Evolutionary conservation across 2,797 vertebrate genomes (phyloP), one percentile per base, ranked within the genome.

Genomic region (Cirrhinus molitorella): DNA sequence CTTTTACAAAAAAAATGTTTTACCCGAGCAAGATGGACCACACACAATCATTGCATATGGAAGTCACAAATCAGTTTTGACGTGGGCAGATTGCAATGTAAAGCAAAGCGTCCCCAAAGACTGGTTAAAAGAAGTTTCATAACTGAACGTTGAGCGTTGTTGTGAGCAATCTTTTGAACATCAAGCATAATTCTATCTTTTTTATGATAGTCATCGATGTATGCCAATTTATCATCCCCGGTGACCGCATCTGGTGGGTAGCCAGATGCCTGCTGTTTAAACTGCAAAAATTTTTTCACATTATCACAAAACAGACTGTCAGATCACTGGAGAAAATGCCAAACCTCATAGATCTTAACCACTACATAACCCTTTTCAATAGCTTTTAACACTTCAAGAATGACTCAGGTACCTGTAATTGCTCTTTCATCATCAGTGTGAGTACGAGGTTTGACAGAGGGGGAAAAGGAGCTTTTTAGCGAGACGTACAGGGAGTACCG

Each of bases 1-100:
- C 4, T 72, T 81, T 81, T 28, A 81, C 67, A n/a, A 72, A 72
- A 81, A 37, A 81, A 25, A 67, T 0, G 25, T 70, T 10, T 47
- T 84, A 5, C 83, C 55, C 3, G 83, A 84, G 21, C 37, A 73
- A 0, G 40, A 73, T 0, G 83, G 53, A 1, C 83, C 43, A 84
- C 9, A 40, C 76, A 79, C 0, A 43, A 65, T 21, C 79, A 84
- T 1, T 55, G 83, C n/a, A 17, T 67, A 57, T 16, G 67, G 76
- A 8, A 74, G 47, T n/a, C 68, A 47, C 9, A 74, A 74, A 68
- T 82, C 43, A 82, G 23, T 13, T 59, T 25, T 5, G 57, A 59
- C 13, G 23, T 59, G 3, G 5, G 2, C 1, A 59, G 57, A 13
- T 59, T 25, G 0, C 13, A 0, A 1, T 4, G 23, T 23, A 25